Conservation (phyloP, 2,888 invertebrate genomes). For the Epinotia brunnichana region DNA sequence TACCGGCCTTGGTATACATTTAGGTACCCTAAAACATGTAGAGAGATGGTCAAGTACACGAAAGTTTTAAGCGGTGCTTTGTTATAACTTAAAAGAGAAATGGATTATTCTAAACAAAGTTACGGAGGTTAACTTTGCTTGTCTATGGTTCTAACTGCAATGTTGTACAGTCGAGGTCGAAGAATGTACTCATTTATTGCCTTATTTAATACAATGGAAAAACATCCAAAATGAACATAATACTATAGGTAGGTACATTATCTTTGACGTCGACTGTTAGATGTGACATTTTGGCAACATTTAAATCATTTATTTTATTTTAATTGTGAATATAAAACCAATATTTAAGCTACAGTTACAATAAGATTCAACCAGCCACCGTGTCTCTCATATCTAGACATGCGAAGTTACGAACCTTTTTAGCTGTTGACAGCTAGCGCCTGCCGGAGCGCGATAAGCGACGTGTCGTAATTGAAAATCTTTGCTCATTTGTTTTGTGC, state of each 20-base stretch:
- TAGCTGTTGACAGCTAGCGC: conserved; percentile 52
- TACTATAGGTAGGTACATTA: no score
- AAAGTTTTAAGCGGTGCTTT: not conserved
- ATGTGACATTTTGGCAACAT: no score
- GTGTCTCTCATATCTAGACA: conserved; percentile 7
- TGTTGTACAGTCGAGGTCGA: no score
- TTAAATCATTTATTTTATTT: not conserved
- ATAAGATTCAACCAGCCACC: conserved; percentile 1
- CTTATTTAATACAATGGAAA: no score
- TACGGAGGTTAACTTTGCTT: no score
- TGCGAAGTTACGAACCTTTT: conserved; percentile 26
- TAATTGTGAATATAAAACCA: not conserved
- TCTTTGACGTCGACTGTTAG: no score
- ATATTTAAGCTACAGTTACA: not conserved
- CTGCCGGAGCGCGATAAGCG: conserved; percentile 62
- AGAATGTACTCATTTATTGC: no score
- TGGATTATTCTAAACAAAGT: not conserved
- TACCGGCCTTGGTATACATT: no score
- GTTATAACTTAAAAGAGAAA: not conserved
- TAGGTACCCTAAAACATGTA: no score
- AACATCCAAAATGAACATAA: no score
- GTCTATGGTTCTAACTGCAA: no score
- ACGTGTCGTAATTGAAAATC: conserved; percentile 53
- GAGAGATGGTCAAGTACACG: conserved; percentile 1
- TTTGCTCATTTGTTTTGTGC: conserved; percentile 50